Conservation (phyloP, 1,140 invertebrate species). For the Nasonia longicornis region DNA sequence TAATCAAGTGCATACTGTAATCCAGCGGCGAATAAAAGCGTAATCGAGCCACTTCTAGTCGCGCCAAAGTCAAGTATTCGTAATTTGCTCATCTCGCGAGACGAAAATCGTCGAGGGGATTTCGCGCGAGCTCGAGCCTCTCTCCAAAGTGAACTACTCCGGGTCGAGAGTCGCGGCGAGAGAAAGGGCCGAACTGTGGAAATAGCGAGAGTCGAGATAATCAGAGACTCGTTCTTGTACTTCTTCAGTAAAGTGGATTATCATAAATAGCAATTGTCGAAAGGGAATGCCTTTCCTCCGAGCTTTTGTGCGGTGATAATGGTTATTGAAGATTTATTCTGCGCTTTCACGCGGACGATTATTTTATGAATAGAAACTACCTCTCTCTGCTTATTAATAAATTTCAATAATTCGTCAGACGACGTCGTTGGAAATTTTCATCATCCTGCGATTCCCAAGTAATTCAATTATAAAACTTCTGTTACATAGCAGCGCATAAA, state of each 20-base stretch:
- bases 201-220: not conserved
- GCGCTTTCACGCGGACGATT: too few relatives aligned
- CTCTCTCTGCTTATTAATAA: too few relatives aligned
- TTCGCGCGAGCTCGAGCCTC: constrained; percentile 8
- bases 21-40: not conserved
- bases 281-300: not conserved
- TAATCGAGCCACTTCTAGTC: not conserved
- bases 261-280: constrained; percentile 15
- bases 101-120: constrained; percentile 12
- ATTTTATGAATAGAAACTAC: too few relatives aligned
- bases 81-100: constrained; percentile 17
- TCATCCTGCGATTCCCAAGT: too few relatives aligned
- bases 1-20: not conserved
- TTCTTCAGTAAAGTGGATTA: constrained; percentile 10
- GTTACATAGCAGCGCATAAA: too few relatives aligned
- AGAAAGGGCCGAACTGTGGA: not conserved
- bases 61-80: not conserved
- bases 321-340: not conserved
- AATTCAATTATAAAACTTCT: too few relatives aligned
- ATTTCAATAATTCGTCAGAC: too few relatives aligned
- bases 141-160: constrained; percentile 11
- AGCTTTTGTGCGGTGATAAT: not conserved
- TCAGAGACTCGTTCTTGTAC: not conserved
- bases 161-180: not conserved
- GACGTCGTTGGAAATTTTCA: too few relatives aligned